Percentiles rank a stretch among this genome's conserved stretches.
phyloP scores from a whole-genome alignment of 1,140 invertebrate species.

The Penaeus chinensis region DNA sequence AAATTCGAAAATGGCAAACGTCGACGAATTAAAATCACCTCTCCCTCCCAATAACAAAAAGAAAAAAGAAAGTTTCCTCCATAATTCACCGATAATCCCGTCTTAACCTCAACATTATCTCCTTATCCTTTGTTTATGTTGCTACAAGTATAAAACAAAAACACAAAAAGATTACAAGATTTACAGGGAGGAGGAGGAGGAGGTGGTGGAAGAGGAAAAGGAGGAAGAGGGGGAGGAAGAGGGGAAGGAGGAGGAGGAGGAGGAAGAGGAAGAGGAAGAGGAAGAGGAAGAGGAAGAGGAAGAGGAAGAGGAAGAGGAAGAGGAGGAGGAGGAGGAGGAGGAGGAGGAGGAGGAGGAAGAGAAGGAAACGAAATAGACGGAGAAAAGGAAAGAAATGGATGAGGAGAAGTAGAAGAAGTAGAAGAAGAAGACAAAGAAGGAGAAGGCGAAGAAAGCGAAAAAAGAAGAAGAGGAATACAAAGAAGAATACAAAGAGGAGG shows the following conservation, averaged over 20 bases:
- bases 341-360: not conserved
- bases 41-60: no score
- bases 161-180: no score
- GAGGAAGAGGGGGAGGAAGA: not conserved
- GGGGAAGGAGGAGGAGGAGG: constrained; percentile 8
- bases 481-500: not conserved
- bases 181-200: no score
- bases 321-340: no score
- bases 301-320: not conserved
- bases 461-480: not conserved
- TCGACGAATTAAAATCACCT: no score
- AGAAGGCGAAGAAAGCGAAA: not conserved
- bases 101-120: no score
- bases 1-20: no score
- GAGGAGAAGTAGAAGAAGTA: no score
- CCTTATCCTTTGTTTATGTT: no score
- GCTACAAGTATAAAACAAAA: no score
- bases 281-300: constrained; percentile 17
- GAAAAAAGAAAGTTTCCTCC: no score
- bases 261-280: not conserved
- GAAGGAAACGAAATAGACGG: not conserved
- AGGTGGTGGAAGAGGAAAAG: not conserved
- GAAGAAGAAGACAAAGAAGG: not conserved
- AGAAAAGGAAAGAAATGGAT: not conserved
- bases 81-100: no score